A percentile compares a stretch with the other conserved stretches of the same genome.
Conservation (phyloP, 2,888 invertebrate species). For the Agrilus cyanescens region DNA sequence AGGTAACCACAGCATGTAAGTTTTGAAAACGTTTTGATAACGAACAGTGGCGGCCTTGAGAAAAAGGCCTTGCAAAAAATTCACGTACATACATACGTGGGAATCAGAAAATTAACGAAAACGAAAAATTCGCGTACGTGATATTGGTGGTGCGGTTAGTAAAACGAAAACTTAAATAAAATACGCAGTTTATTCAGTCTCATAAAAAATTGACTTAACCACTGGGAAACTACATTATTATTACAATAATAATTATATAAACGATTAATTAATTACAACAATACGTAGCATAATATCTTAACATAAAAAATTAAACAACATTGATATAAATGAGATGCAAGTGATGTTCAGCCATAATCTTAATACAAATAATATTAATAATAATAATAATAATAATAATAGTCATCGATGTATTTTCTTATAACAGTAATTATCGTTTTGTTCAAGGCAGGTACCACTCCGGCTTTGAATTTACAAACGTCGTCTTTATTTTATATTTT, state of each 20-base stretch:
- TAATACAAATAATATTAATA: constrained; percentile 1
- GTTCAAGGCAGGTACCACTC: no score
- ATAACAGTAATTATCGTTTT: no score
- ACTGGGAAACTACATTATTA: constrained; percentile 23
- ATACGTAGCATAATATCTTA: constrained; percentile 21
- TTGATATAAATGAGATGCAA: constrained; percentile 12
- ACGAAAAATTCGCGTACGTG: no score
- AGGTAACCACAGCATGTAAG: no score
- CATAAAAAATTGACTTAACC: constrained; percentile 30
- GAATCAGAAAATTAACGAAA: neutral
- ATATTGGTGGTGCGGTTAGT: neutral
- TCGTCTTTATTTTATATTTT: no score
- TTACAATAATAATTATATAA: constrained; percentile 8
- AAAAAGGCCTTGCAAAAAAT: neutral
- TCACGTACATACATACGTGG: neutral
- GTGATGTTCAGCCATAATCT: constrained; percentile 19
- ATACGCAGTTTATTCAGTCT: constrained; percentile 35
- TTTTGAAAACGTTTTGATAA: no score
- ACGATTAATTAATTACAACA: constrained; percentile 23
- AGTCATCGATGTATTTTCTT: no score
- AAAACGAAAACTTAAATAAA: constrained; percentile 18
- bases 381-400: no score
- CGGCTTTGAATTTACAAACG: no score
- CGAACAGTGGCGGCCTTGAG: neutral
- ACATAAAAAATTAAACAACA: constrained; percentile 15